These are phyloP conservation scores for Echiichthys vipera DNA, from an alignment of 2,797 vertebrate species.

Conservation along the genomic window DNA sequence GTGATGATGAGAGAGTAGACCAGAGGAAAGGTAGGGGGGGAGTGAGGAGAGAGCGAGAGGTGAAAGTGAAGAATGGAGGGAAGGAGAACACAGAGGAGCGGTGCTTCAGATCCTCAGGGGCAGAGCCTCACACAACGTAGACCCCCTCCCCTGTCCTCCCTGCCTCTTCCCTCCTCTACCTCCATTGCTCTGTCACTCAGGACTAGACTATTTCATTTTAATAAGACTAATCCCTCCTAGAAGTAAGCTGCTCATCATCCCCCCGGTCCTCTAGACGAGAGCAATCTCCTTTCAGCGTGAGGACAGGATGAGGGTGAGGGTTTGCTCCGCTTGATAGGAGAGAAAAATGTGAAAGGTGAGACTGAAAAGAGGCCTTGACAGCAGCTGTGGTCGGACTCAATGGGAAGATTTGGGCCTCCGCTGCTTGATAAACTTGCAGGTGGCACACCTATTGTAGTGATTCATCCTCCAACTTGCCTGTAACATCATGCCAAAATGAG, in stretches of 20 bases:
- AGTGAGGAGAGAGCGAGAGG: slow-evolving; percentile 65
- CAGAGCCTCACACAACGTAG: slow-evolving; percentile 66
- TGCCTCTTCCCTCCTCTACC: slow-evolving; percentile 58
- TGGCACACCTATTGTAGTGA: slow-evolving; percentile 58
- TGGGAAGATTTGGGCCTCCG: slow-evolving; percentile 52
- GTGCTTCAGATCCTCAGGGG: slow-evolving; percentile 68
- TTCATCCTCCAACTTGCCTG: slow-evolving; percentile 34
- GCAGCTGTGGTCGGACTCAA: slow-evolving; percentile 56
- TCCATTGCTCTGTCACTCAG: slow-evolving; percentile 84
- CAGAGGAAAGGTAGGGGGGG: slow-evolving; percentile 45
- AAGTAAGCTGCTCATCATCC: slow-evolving; percentile 82
- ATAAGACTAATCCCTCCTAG: slow-evolving; percentile 82
- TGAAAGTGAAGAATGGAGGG: slow-evolving; percentile 79
- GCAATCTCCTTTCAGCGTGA: slow-evolving; percentile 73
- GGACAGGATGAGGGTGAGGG: slow-evolving; percentile 70
- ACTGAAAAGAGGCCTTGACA: slow-evolving; percentile 68
- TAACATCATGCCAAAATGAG: slow-evolving; percentile 48
- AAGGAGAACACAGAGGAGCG: slow-evolving; percentile 68
- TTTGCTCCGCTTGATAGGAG: slow-evolving; percentile 72
- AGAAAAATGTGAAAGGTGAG: slow-evolving; percentile 81
- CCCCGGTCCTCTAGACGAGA: slow-evolving; percentile 58
- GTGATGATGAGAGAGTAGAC: slow-evolving; percentile 66
- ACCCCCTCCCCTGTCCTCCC: slow-evolving; percentile 45
- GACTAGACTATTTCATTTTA: slow-evolving; percentile 84
- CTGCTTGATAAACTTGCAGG: slow-evolving; percentile 72